phyloP scores from a whole-genome alignment of 2,113 vertebrate genomes.

The Asarcornis scutulata region DNA sequence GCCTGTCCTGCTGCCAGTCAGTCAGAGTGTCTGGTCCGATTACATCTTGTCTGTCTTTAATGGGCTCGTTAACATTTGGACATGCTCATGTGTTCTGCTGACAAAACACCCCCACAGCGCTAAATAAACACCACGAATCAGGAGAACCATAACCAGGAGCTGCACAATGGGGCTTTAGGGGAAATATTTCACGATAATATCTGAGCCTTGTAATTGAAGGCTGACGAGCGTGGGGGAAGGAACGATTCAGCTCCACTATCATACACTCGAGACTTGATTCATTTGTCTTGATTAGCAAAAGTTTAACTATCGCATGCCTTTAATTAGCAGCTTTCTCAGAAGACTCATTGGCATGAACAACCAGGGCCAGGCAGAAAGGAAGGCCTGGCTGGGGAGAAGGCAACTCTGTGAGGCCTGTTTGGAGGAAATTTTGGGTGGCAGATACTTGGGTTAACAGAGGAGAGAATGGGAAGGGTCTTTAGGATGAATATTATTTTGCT shows the following conservation, averaged over 20 bases:
- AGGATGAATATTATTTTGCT: neutral
- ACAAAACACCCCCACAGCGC: conserved; percentile 20
- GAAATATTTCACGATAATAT: conserved; percentile 54
- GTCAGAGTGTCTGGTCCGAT: neutral
- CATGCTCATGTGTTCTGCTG: neutral
- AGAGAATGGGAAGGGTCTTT: neutral
- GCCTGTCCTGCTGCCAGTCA: conserved; percentile 41
- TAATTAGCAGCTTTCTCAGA: conserved; percentile 57
- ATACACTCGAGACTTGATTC: neutral
- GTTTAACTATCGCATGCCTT: conserved; percentile 53
- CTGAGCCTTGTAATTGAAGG: conserved; percentile 50
- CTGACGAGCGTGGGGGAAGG: neutral
- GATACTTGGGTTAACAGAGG: rapidly evolving
- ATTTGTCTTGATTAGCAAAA: conserved; percentile 71
- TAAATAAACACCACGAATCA: conserved; percentile 43
- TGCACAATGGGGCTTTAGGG: conserved; percentile 10
- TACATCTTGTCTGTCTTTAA: conserved; percentile 27
- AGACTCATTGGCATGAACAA: neutral
- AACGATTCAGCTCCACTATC: neutral
- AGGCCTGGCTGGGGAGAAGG: neutral
- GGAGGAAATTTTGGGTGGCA: neutral
- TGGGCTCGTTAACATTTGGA: conserved; percentile 61
- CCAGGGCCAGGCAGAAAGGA: neutral
- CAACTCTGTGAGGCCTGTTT: neutral
- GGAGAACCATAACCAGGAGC: conserved; percentile 21